phyloP scores from a whole-genome alignment of 2,113 vertebrate genomes.

The Sclerurus mexicanus region DNA sequence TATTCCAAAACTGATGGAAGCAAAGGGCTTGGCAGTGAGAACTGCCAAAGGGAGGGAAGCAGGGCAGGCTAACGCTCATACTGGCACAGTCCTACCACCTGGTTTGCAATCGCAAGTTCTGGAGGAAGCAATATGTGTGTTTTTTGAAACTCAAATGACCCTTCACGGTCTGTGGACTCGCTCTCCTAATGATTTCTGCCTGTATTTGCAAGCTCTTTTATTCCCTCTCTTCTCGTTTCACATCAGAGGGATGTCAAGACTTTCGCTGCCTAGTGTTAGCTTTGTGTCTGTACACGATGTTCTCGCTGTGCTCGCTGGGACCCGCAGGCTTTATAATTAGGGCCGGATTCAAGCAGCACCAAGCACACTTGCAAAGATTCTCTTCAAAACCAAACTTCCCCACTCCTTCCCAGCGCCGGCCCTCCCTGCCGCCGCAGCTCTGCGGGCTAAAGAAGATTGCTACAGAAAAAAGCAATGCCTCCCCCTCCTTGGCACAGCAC shows the following conservation, averaged over 20 bases:
- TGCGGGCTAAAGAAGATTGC: neutral
- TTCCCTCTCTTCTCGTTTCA: conserved; percentile 1
- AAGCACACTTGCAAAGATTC: neutral
- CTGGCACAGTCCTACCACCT: neutral
- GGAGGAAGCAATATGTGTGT: neutral
- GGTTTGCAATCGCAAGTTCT: neutral
- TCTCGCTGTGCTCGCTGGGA: neutral
- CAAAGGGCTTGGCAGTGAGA: neutral
- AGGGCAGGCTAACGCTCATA: neutral
- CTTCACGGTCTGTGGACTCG: neutral
- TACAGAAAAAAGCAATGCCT: neutral
- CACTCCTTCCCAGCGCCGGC: neutral
- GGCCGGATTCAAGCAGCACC: conserved; percentile 6
- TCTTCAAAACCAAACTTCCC: neutral
- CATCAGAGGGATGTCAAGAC: conserved; percentile 33
- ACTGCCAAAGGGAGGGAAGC: neutral
- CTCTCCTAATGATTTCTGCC: conserved; percentile 5
- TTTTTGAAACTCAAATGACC: neutral
- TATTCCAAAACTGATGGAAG: conserved; percentile 29
- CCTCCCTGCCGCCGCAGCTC: neutral
- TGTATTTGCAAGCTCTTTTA: neutral
- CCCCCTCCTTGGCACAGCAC: neutral
- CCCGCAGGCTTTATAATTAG: neutral
- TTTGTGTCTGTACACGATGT: conserved; percentile 42
- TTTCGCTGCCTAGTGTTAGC: conserved; percentile 6